A percentile compares a stretch with the other conserved stretches of the same genome.
Conservation (phyloP, 1,140 invertebrate genomes). For the Pseudachorutes palmiensis region DNA sequence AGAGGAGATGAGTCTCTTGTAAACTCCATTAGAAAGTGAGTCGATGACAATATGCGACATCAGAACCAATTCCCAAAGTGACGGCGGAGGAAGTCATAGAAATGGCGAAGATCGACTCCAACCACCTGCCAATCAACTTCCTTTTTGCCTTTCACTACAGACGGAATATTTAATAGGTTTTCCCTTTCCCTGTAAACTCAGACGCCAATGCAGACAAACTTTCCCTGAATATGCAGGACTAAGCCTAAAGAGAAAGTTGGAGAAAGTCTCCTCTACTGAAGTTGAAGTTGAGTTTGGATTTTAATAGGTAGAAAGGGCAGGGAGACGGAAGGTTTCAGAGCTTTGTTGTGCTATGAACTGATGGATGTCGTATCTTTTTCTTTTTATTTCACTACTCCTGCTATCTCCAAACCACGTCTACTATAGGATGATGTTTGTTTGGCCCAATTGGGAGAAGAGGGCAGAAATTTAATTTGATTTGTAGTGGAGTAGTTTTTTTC, state of each 20-base stretch:
- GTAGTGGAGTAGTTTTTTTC: background rate
- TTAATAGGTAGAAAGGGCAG: no score
- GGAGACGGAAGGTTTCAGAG: no score
- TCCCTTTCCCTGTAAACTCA: background rate
- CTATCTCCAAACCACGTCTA: no score
- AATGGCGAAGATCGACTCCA: background rate
- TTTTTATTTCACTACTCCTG: no score
- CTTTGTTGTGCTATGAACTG: no score
- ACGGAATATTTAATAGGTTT: background rate
- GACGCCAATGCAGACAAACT: no score
- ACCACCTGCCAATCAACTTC: background rate
- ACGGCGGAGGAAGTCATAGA: no score
- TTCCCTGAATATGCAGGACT: no score
- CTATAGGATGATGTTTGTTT: background rate
- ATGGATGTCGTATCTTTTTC: no score
- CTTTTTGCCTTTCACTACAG: background rate
- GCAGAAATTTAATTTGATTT: background rate
- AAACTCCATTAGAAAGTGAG: background rate
- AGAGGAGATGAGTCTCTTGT: background rate
- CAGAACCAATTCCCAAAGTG: conserved; percentile 4
- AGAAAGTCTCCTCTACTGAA: no score
- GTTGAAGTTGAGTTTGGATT: no score
- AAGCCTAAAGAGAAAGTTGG: no score
- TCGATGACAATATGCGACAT: background rate
- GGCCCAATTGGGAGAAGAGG: background rate